Percentiles rank a stretch among this genome's conserved stretches.
These are phyloP conservation scores for Scaptodrosophila latifasciaeformis DNA, from an alignment of 2,888 invertebrate genomes.

Conservation along the genomic window DNA sequence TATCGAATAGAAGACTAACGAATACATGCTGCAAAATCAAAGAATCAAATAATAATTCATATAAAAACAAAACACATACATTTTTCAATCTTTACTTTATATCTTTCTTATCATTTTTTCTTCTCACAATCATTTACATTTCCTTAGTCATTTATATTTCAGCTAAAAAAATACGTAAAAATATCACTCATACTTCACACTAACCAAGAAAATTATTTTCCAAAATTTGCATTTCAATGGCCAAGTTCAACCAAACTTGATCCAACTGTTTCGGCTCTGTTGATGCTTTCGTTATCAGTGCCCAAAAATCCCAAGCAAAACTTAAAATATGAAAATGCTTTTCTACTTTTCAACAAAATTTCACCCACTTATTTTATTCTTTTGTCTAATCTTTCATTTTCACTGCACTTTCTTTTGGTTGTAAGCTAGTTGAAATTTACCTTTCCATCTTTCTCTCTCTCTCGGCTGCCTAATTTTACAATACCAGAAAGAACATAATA, in stretches of 20 bases:
- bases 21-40: slow-evolving; percentile 63
- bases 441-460: slow-evolving; percentile 15
- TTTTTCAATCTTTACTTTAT: slow-evolving; percentile 21
- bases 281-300: slow-evolving; percentile 45
- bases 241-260: slow-evolving; percentile 33
- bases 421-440: not conserved
- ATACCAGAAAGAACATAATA: slow-evolving; percentile 40
- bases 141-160: too few species aligned
- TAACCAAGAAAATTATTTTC: too few species aligned
- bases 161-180: too few species aligned
- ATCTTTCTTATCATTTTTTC: slow-evolving; percentile 5
- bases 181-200: too few species aligned
- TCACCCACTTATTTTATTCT: slow-evolving; percentile 50
- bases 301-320: slow-evolving; percentile 41
- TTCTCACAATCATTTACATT: too few species aligned
- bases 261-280: slow-evolving; percentile 18
- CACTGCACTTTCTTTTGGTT: slow-evolving; percentile 53
- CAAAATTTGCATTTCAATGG: slow-evolving; percentile 4
- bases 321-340: slow-evolving; percentile 32
- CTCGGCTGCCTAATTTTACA: slow-evolving; percentile 1
- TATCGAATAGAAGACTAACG: slow-evolving; percentile 53
- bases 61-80: slow-evolving; percentile 24
- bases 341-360: slow-evolving; percentile 43
- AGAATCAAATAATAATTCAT: slow-evolving; percentile 65
- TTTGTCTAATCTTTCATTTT: slow-evolving; percentile 49